phyloP scores from a whole-genome alignment of 2,797 vertebrate genomes.

The Triplophysa bombifrons region DNA sequence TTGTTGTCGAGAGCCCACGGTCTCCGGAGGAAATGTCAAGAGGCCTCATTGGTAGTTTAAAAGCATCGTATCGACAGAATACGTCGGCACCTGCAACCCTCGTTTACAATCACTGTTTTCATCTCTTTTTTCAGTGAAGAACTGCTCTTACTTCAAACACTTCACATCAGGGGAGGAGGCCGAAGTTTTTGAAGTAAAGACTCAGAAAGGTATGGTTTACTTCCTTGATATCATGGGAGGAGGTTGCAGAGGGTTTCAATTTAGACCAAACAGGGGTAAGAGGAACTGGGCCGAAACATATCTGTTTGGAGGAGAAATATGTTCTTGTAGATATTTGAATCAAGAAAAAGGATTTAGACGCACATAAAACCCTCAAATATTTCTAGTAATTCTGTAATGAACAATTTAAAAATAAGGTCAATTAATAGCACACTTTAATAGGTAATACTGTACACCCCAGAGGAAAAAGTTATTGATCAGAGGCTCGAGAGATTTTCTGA shows the following conservation, averaged over 20 bases:
- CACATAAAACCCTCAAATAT: no score
- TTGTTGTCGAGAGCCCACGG: conserved; percentile 22
- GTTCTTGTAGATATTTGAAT: background rate
- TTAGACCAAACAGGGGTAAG: conserved; percentile 7
- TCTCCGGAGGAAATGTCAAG: conserved; percentile 49
- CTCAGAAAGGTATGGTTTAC: conserved; percentile 89
- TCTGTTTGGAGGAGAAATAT: background rate
- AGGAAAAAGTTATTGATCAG: no score
- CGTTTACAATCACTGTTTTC: conserved; percentile 57
- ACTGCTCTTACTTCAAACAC: conserved; percentile 98
- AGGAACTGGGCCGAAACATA: background rate
- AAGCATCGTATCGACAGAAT: conserved; percentile 31
- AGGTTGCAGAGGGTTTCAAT: background rate
- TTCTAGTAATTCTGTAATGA: no score
- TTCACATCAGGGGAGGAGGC: conserved; percentile 93
- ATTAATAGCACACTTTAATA: no score
- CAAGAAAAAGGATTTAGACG: background rate
- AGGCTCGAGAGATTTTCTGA: no score
- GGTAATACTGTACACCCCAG: no score
- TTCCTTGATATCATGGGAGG: conserved; percentile 19
- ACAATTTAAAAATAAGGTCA: no score
- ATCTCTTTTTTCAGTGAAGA: conserved; percentile 79
- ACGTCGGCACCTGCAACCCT: conserved; percentile 51
- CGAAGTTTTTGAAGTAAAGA: conserved; percentile 94
- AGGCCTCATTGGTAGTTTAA: conserved; percentile 49